Conservation (phyloP, 2,113 vertebrate species). For the Ptilorrhoa leucosticta region DNA sequence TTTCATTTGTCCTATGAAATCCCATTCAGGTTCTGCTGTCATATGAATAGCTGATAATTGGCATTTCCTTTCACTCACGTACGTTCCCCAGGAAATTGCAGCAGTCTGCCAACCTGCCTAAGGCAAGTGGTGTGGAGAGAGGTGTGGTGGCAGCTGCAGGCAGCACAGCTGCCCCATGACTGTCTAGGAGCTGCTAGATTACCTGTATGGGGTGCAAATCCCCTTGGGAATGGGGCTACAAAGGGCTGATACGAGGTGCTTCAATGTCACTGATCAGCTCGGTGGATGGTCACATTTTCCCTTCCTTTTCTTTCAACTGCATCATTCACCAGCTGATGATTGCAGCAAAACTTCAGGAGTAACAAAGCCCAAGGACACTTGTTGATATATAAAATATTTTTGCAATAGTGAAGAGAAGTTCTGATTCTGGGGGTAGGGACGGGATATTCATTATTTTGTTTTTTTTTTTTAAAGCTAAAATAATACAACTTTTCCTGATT, state of each 20-base stretch:
- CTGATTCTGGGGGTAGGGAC: neutral
- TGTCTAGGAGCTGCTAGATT: neutral
- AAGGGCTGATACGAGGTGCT: fast-evolving
- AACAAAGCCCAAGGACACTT: neutral
- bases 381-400: neutral
- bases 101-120: neutral
- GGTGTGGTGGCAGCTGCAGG: neutral
- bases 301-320: neutral
- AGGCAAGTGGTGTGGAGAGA: neutral
- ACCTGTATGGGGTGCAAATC: fast-evolving
- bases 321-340: neutral
- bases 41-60: conserved; percentile 22
- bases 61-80: neutral
- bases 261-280: neutral
- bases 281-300: fast-evolving
- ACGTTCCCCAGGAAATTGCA: neutral
- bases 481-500: neutral
- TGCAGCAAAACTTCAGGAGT: neutral
- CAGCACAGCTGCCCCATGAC: neutral
- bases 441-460: fast-evolving
- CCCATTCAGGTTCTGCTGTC: neutral
- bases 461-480: neutral
- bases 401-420: neutral
- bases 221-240: fast-evolving
- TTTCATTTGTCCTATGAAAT: conserved; percentile 29